Evolutionary conservation across 2,888 invertebrate species (phyloP).

Genomic region (Agrypnus murinus): DNA sequence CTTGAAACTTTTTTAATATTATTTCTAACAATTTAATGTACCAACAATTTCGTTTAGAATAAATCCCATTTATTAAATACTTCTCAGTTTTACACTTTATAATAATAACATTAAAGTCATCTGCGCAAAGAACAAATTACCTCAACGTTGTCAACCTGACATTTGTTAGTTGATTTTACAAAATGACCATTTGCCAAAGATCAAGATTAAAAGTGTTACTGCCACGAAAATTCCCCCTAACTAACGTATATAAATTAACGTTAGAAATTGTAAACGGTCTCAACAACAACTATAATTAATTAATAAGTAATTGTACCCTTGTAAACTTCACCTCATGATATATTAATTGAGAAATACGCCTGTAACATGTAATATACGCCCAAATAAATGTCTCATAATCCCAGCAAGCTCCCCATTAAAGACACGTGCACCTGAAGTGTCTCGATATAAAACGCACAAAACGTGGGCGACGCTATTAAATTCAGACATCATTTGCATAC

Average conservation of each 20-base stretch:
- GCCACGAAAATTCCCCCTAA: too few relatives aligned
- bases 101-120: too few relatives aligned
- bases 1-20: too few relatives aligned
- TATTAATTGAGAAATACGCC: slow-evolving; percentile 27
- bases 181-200: too few relatives aligned
- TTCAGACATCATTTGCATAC: slow-evolving; percentile 52
- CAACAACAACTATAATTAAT: slow-evolving; percentile 15
- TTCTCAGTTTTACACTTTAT: too few relatives aligned
- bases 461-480: slow-evolving; percentile 49
- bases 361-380: slow-evolving; percentile 27
- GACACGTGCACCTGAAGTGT: slow-evolving; percentile 42
- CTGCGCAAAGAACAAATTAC: too few relatives aligned
- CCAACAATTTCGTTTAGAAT: too few relatives aligned
- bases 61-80: too few relatives aligned
- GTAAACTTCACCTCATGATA: slow-evolving; percentile 23
- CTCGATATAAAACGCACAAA: slow-evolving; percentile 49
- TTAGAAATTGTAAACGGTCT: slow-evolving; percentile 8
- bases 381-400: slow-evolving; percentile 30
- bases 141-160: too few relatives aligned
- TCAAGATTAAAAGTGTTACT: too few relatives aligned
- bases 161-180: too few relatives aligned
- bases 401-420: slow-evolving; percentile 29
- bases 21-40: too few relatives aligned
- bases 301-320: slow-evolving; percentile 24
- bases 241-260: slow-evolving; percentile 6